Conservation (phyloP, 2,113 vertebrate genomes). For the Platysternon megacephalum region DNA sequence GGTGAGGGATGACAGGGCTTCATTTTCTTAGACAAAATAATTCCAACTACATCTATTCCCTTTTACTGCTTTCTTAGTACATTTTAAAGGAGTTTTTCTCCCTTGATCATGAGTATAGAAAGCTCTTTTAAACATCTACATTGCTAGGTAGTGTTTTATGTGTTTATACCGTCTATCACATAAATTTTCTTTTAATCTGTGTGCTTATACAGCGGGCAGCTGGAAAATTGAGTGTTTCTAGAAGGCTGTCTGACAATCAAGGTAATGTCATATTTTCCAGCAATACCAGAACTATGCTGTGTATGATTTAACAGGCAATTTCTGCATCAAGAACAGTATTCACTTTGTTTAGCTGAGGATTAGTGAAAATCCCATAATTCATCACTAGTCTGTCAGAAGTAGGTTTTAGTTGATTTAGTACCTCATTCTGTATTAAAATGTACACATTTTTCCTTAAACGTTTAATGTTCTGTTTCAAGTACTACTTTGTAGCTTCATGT, state of each 20-base stretch:
- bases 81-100: slow-evolving; percentile 50
- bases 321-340: slow-evolving; percentile 63
- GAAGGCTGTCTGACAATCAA: slow-evolving; percentile 55
- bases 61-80: slow-evolving; percentile 22
- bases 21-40: slow-evolving; percentile 20
- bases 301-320: slow-evolving; percentile 61
- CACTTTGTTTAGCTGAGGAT: slow-evolving; percentile 76
- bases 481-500: slow-evolving; percentile 42
- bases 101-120: slow-evolving; percentile 30
- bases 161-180: slow-evolving; percentile 57
- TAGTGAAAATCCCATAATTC: slow-evolving; percentile 77
- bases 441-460: slow-evolving; percentile 57
- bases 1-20: neutral
- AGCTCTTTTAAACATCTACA: slow-evolving; percentile 38
- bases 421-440: slow-evolving; percentile 53
- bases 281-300: slow-evolving; percentile 45
- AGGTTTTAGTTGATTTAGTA: slow-evolving; percentile 61
- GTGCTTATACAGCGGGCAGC: slow-evolving; percentile 27
- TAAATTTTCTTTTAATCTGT: slow-evolving; percentile 67
- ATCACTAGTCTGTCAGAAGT: slow-evolving; percentile 67
- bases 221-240: slow-evolving; percentile 62
- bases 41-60: slow-evolving; percentile 25
- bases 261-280: slow-evolving; percentile 65
- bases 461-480: slow-evolving; percentile 61
- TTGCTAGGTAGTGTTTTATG: slow-evolving; percentile 30